Evolutionary conservation across 2,797 vertebrate species (phyloP).

Genomic region (Craterocephalus amniculus): DNA sequence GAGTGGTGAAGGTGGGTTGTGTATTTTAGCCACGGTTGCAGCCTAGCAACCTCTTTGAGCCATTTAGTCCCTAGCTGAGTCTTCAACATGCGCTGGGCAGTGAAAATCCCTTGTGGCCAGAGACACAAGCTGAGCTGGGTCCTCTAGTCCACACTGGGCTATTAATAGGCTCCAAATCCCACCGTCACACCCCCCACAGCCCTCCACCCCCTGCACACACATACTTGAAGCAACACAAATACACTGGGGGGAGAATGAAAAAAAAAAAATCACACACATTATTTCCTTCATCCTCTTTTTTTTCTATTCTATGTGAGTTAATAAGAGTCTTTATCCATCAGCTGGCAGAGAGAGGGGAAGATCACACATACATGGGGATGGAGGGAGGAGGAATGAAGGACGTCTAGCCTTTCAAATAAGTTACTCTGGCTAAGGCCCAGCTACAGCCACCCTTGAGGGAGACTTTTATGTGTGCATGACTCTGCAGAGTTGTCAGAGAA

Average conservation of each 20-base stretch:
- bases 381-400: background rate
- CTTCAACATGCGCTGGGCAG: slow-evolving; percentile 53
- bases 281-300: slow-evolving; percentile 13
- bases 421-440: slow-evolving; percentile 60
- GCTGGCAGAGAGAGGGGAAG: slow-evolving; percentile 7
- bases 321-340: slow-evolving; percentile 21
- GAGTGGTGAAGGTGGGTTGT: background rate
- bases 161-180: slow-evolving; percentile 65
- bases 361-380: background rate
- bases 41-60: slow-evolving; percentile 59
- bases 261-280: slow-evolving; percentile 18
- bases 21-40: slow-evolving; percentile 47
- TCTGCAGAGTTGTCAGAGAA: slow-evolving; percentile 63
- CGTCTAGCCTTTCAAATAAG: slow-evolving; percentile 41
- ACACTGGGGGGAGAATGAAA: background rate
- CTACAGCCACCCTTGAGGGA: slow-evolving; percentile 23
- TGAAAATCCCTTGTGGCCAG: slow-evolving; percentile 71
- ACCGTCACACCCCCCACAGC: slow-evolving; percentile 18
- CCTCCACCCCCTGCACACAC: slow-evolving; percentile 6
- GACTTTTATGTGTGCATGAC: slow-evolving; percentile 64
- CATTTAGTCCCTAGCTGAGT: slow-evolving; percentile 61
- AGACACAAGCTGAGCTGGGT: slow-evolving; percentile 69
- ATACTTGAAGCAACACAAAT: slow-evolving; percentile 34
- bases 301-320: slow-evolving; percentile 23
- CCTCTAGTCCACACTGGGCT: slow-evolving; percentile 57